A percentile compares a stretch with the other conserved stretches of the same genome.
Conservation (phyloP, 2,888 invertebrate species). For the Linnaemya tessellans region DNA sequence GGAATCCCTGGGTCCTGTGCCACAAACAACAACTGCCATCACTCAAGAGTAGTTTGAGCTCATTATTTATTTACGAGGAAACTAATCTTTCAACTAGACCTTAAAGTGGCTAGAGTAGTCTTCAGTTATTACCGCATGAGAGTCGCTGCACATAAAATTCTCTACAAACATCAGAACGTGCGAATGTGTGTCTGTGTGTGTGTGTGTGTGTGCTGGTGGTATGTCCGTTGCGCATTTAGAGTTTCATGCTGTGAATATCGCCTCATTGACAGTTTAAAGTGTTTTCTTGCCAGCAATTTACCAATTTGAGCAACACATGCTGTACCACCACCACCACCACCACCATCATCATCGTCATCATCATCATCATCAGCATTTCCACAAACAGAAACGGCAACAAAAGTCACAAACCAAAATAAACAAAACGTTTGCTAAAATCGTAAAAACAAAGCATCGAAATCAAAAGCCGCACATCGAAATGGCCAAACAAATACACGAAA, state of each 20-base stretch:
- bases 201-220: slow-evolving; percentile 50
- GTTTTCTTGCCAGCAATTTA: slow-evolving; percentile 74
- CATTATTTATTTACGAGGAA: too few relatives aligned
- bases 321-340: slow-evolving; percentile 46
- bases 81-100: not conserved
- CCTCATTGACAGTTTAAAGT: slow-evolving; percentile 74
- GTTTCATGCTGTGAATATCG: slow-evolving; percentile 69
- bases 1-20: too few relatives aligned
- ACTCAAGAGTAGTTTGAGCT: too few relatives aligned
- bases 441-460: slow-evolving; percentile 30
- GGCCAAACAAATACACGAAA: slow-evolving; percentile 59
- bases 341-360: slow-evolving; percentile 40
- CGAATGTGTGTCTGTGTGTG: slow-evolving; percentile 36
- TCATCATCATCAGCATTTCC: slow-evolving; percentile 37
- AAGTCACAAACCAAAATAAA: slow-evolving; percentile 43
- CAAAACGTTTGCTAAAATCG: slow-evolving; percentile 18
- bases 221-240: slow-evolving; percentile 51
- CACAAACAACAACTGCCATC: too few relatives aligned
- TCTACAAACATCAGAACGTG: too few relatives aligned
- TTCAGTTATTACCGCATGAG: slow-evolving; percentile 28
- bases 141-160: slow-evolving; percentile 42
- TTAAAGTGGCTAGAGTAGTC: not conserved
- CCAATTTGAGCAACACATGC: slow-evolving; percentile 74
- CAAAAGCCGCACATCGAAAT: slow-evolving; percentile 58
- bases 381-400: slow-evolving; percentile 47